Percentiles rank a stretch among this genome's conserved stretches.
These are phyloP conservation scores for Acrocephalus arundinaceus DNA, from an alignment of 2,113 vertebrate genomes.

Conservation along the genomic window DNA sequence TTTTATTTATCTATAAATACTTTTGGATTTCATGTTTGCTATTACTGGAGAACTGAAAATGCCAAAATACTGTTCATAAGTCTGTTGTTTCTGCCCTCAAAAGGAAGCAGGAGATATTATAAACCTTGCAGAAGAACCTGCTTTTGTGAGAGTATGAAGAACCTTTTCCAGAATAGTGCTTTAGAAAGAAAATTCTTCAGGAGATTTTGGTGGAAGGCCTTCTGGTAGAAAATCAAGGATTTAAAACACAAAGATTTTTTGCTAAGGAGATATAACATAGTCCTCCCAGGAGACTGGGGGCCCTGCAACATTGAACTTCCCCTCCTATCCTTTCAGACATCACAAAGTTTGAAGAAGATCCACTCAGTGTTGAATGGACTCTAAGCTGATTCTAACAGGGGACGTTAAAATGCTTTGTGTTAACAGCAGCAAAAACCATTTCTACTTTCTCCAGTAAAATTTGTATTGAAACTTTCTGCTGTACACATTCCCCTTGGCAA, in stretches of 20 bases:
- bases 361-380: background rate
- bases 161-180: background rate
- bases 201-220: background rate
- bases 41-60: background rate
- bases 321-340: background rate
- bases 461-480: background rate
- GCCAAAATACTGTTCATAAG: background rate
- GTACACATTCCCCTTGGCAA: background rate
- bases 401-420: background rate
- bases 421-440: background rate
- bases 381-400: background rate
- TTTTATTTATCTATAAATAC: background rate
- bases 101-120: background rate
- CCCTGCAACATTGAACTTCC: background rate
- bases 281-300: background rate
- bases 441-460: background rate
- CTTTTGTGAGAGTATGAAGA: background rate
- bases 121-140: background rate
- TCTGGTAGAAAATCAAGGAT: background rate
- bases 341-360: background rate
- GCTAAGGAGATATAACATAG: background rate
- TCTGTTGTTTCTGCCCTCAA: background rate
- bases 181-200: background rate
- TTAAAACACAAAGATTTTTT: background rate
- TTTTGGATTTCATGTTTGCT: background rate